Evolutionary conservation across 2,888 invertebrate species (phyloP).

Genomic region (Petrolisthes cinctipes): DNA sequence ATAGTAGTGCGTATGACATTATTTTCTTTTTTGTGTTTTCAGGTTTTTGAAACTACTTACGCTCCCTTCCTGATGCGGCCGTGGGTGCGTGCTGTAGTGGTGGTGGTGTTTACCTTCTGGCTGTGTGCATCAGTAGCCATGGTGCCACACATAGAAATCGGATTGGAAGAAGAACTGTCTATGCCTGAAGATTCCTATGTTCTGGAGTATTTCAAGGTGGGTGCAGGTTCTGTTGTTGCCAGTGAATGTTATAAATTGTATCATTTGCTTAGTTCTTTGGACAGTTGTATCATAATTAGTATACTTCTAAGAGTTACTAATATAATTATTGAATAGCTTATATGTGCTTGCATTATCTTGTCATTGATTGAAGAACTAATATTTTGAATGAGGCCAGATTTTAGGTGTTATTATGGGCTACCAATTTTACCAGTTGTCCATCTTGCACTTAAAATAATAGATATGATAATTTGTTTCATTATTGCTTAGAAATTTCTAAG

Average conservation of each 20-base stretch:
- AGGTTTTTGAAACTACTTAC: conserved; percentile 71
- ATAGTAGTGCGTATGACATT: too few relatives aligned
- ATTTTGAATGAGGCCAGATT: too few relatives aligned
- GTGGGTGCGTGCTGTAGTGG: conserved; percentile 78
- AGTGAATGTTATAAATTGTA: background rate
- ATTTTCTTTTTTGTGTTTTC: conserved; percentile 66
- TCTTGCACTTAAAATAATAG: too few relatives aligned
- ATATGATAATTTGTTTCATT: too few relatives aligned
- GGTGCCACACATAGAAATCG: conserved; percentile 90
- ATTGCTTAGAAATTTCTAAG: too few relatives aligned
- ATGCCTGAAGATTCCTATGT: conserved; percentile 99
- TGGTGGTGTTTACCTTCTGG: conserved; percentile 93
- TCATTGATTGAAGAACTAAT: too few relatives aligned
- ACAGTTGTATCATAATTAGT: background rate
- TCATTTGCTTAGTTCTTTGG: background rate
- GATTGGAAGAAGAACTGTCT: conserved; percentile 94
- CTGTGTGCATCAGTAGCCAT: conserved; percentile 91
- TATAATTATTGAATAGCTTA: background rate
- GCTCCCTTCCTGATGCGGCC: conserved; percentile 70
- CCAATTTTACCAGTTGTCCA: too few relatives aligned
- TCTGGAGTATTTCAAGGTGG: conserved; percentile 86
- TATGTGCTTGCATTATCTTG: background rate
- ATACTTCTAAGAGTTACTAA: background rate
- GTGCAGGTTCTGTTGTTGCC: conserved; percentile 29
- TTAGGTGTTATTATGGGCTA: too few relatives aligned